Evolutionary conservation across 2,888 invertebrate species (phyloP).

Genomic region (Dryobota labecula): DNA sequence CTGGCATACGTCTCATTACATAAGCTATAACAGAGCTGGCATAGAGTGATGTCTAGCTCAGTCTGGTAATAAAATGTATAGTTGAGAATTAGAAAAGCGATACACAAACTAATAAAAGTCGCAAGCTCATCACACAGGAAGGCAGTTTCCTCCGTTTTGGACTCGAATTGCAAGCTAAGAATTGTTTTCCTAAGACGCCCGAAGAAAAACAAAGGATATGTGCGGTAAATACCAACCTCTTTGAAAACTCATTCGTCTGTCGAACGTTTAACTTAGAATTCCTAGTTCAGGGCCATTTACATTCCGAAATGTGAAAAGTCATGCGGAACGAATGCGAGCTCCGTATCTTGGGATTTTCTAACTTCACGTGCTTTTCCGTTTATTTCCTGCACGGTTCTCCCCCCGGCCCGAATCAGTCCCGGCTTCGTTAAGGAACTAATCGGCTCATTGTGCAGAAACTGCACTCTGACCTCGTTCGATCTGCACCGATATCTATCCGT

Average conservation of each 20-base stretch:
- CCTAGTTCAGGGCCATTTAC: constrained; percentile 71
- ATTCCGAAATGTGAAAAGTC: constrained; percentile 72
- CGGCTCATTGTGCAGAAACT: constrained; percentile 79
- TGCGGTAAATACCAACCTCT: constrained; percentile 63
- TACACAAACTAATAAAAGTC: constrained; percentile 43
- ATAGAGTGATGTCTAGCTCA: not conserved
- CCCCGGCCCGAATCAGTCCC: constrained; percentile 61
- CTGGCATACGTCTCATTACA: constrained; percentile 20
- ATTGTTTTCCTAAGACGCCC: constrained; percentile 46
- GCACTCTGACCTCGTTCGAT: constrained; percentile 76
- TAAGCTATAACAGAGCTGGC: not conserved
- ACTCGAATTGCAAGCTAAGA: constrained; percentile 49
- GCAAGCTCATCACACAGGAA: constrained; percentile 46
- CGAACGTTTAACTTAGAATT: constrained; percentile 67
- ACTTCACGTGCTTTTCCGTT: constrained; percentile 66
- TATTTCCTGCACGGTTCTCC: constrained; percentile 61
- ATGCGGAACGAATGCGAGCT: constrained; percentile 66
- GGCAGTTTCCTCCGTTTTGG: constrained; percentile 41
- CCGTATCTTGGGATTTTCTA: constrained; percentile 72
- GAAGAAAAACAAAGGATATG: constrained; percentile 60
- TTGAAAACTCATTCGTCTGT: constrained; percentile 67
- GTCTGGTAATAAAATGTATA: constrained; percentile 16
- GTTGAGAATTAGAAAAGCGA: constrained; percentile 25
- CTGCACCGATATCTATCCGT: constrained; percentile 62
- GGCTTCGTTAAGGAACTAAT: constrained; percentile 82